phyloP scores from a whole-genome alignment of 1,140 invertebrate genomes.

The Ericerus pela region DNA sequence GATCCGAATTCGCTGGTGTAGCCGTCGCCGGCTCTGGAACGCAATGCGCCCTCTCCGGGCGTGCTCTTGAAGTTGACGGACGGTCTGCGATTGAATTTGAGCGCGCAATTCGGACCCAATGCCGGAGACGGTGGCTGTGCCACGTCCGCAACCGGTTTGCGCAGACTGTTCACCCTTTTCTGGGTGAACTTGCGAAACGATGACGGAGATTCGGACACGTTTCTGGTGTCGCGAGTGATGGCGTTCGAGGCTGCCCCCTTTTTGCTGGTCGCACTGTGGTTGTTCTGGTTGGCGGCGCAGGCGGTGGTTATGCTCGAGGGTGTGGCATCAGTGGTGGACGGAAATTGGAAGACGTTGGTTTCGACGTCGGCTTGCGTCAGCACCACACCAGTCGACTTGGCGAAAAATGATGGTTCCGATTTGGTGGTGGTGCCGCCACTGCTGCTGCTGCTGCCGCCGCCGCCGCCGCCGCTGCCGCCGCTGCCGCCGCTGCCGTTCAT shows the following conservation, averaged over 20 bases:
- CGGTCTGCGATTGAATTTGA: constrained; percentile 20
- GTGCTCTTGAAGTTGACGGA: constrained; percentile 20
- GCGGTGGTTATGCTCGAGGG: background rate
- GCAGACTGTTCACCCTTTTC: background rate
- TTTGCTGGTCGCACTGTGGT: background rate
- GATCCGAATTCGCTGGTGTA: background rate
- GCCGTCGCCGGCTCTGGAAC: background rate
- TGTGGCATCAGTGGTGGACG: background rate
- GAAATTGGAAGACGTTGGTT: background rate
- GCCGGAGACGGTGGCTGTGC: constrained; percentile 22
- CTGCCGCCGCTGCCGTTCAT: background rate
- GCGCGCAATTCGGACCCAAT: constrained; percentile 23
- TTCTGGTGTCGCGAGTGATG: background rate
- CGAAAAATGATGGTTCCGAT: background rate
- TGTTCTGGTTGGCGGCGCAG: background rate
- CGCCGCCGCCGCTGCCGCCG: background rate
- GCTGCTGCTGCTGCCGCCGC: background rate
- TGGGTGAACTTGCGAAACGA: constrained; percentile 4
- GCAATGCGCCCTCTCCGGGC: background rate
- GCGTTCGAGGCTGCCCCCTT: background rate
- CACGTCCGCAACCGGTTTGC: constrained; percentile 12
- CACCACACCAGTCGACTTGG: background rate
- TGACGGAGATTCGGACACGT: constrained; percentile 14
- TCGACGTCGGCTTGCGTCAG: background rate
- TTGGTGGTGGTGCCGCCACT: background rate